Percentiles rank a stretch among this genome's conserved stretches.
phyloP scores from a whole-genome alignment of 2,888 invertebrate genomes.

The Apamea anceps region DNA sequence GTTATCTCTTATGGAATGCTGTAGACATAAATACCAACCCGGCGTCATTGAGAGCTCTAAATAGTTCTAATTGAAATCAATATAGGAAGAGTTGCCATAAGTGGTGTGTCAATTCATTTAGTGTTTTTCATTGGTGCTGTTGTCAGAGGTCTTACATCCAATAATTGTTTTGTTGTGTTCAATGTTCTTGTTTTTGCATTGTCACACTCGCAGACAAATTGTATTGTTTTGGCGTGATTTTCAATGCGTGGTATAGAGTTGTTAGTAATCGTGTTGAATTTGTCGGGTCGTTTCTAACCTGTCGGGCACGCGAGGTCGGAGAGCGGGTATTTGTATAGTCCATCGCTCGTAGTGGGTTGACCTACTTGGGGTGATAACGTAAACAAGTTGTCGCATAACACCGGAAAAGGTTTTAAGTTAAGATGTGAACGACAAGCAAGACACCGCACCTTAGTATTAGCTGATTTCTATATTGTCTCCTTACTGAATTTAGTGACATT shows the following conservation, averaged over 20 bases:
- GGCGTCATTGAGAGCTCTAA: constrained; percentile 59
- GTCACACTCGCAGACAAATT: constrained; percentile 57
- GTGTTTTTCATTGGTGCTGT: constrained; percentile 72
- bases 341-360: constrained; percentile 70
- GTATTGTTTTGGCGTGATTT: constrained; percentile 41
- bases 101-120: constrained; percentile 74
- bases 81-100: constrained; percentile 70
- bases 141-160: constrained; percentile 59
- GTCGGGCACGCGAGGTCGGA: constrained; percentile 75
- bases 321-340: constrained; percentile 66
- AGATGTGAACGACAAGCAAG: constrained; percentile 33
- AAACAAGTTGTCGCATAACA: constrained; percentile 56
- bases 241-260: constrained; percentile 66
- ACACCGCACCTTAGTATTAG: constrained; percentile 28
- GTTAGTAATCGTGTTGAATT: constrained; percentile 69
- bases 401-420: constrained; percentile 55
- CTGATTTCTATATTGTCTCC: constrained; percentile 11
- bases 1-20: constrained; percentile 57
- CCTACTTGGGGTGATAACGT: constrained; percentile 65
- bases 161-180: constrained; percentile 70
- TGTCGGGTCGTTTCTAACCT: constrained; percentile 65
- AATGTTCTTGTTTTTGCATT: constrained; percentile 50
- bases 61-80: constrained; percentile 77
- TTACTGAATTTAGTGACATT: background rate
- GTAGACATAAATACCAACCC: constrained; percentile 29